Evolutionary conservation across 2,113 vertebrate species (phyloP).

Genomic region (human (Homo sapiens)): GRCh38 chr2:96109501-96110000

Average conservation of each 20-base stretch:
- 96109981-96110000: background rate
- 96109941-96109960: background rate
- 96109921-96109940: background rate
- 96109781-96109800: background rate
- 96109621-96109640: background rate
- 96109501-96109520: background rate
- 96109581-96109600: background rate
- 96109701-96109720: accelerated
- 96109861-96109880: background rate
- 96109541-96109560: accelerated
- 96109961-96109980: no score
- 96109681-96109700: background rate
- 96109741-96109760: background rate
- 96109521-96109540: background rate
- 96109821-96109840: background rate
- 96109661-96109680: background rate
- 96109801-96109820: background rate
- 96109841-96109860: background rate
- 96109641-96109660: background rate
- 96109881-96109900: background rate
- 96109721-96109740: background rate
- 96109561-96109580: background rate
- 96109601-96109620: background rate
- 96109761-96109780: background rate
- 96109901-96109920: background rate